Base-by-base conservation (phyloP, 1,140 invertebrate species). In the Acromyrmex heyeri region DNA sequence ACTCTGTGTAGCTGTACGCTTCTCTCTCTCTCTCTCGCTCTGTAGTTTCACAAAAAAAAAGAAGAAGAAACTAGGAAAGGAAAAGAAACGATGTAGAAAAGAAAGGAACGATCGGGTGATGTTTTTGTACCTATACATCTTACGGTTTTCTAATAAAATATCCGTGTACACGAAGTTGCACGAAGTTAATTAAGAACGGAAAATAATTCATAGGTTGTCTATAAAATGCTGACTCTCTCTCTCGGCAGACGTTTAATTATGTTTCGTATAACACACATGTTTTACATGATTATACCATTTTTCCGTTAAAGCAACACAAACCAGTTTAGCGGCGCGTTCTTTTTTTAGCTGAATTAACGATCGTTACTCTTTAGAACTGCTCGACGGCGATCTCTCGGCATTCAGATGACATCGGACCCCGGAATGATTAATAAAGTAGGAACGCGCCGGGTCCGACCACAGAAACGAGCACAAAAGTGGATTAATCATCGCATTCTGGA, bases 371-470 rank as follows among this genome's bases (percentile, higher is more conserved):
- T 88, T 75, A 55, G 8, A 38, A 38, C 21, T 7, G n/a, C 55
- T 50, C 14, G 6, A 12, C 12, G 5, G 4, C 16, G 14, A 48
- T 14, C 81, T 55, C 24, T 18, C 70, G 18, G 16, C 18, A 62
- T 55, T 16, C 53, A 44, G 50, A 50, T 44, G 55, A 57, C 34
- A 62, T 69, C 53, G 53, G 14, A 21, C 10, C 21, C 16, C 38
- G 24, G 27, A 59, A 83, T 76, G 57, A 87, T 88, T 89, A 89
- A 88, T 88, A 86, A 89, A 86, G 50, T 75, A 86, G 82, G 55
- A 89, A 75, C 57, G 67, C 12, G 67, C 12, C 64, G 27, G 38
- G 14, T 16, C 24, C 27, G 53, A 69, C 24, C 16, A 3, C n/a
- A 10, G 57, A 30, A 14, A 24, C 16, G 27, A 88, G 78, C 65